phyloP scores from a whole-genome alignment of 2,888 invertebrate species.

The Trachelus troglodyta region DNA sequence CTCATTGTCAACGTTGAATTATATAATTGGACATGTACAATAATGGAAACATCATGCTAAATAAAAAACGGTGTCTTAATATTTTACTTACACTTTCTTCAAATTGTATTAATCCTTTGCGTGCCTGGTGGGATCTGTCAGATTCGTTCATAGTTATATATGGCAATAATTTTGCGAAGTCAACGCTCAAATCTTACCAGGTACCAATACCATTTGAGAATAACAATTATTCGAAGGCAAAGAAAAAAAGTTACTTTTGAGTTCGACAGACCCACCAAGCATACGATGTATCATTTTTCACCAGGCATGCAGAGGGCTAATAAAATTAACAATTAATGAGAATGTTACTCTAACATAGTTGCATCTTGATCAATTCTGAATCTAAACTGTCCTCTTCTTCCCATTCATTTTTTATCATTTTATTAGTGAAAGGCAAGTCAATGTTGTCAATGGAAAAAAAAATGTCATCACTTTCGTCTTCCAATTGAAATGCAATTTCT shows the following conservation, averaged over 20 bases:
- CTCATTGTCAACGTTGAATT: neutral
- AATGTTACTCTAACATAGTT: neutral
- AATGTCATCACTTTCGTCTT: conserved; percentile 48
- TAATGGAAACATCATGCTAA: neutral
- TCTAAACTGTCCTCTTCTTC: neutral
- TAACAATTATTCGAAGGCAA: too few species aligned
- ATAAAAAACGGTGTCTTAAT: neutral
- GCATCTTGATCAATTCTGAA: neutral
- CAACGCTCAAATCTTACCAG: too few species aligned
- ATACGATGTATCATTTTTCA: too few species aligned
- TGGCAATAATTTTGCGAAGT: too few species aligned
- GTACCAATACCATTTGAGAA: too few species aligned
- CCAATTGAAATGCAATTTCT: conserved; percentile 56
- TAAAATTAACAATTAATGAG: neutral
- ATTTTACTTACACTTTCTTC: neutral
- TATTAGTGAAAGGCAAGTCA: neutral
- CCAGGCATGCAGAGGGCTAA: too few species aligned
- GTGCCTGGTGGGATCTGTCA: too few species aligned
- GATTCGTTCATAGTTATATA: too few species aligned
- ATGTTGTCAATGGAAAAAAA: conserved; percentile 18
- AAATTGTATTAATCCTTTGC: neutral
- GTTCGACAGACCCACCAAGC: too few species aligned
- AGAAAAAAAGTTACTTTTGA: too few species aligned
- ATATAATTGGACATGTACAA: neutral
- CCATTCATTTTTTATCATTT: neutral